Conservation (phyloP, 2,113 vertebrate species). For the Onychostoma macrolepis region DNA sequence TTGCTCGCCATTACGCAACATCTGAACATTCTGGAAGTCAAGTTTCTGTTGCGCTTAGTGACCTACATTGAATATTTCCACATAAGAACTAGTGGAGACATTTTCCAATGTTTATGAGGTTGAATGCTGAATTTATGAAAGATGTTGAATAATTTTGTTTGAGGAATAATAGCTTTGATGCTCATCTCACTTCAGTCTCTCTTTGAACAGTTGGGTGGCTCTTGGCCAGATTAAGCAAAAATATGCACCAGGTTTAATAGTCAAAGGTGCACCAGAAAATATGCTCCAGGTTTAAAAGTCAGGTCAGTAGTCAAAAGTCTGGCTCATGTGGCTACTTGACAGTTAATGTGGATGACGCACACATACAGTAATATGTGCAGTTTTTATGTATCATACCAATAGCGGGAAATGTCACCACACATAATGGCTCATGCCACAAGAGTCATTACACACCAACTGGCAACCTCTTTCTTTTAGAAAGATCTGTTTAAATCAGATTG, state of each 20-base stretch:
- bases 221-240: neutral
- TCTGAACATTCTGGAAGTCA: neutral
- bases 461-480: neutral
- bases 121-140: neutral
- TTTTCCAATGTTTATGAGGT: neutral
- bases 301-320: neutral
- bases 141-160: neutral
- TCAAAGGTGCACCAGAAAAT: neutral
- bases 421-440: neutral
- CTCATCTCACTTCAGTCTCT: neutral
- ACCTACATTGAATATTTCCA: neutral
- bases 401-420: conserved; percentile 1
- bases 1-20: neutral
- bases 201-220: neutral
- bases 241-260: neutral
- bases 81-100: neutral
- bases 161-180: neutral
- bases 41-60: neutral
- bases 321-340: neutral
- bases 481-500: neutral
- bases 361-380: neutral
- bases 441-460: neutral
- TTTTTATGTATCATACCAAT: neutral
- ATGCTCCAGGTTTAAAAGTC: neutral
- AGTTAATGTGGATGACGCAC: neutral